phyloP scores from a whole-genome alignment of 2,113 vertebrate genomes.

The Oostethus manadensis region DNA sequence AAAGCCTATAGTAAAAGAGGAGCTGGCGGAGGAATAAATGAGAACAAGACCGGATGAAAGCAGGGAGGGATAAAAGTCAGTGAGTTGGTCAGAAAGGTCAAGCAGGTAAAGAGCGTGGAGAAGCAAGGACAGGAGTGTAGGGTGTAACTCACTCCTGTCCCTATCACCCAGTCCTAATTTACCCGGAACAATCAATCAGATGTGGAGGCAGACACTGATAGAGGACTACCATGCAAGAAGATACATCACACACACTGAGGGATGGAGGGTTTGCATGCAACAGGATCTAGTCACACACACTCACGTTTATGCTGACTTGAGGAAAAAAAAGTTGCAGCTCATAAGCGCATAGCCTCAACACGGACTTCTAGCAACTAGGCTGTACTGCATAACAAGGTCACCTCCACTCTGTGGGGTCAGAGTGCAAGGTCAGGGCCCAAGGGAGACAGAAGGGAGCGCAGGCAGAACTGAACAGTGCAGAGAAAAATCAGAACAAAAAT shows the following conservation, averaged over 20 bases:
- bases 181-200: slow-evolving; percentile 79
- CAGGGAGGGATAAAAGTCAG: slow-evolving; percentile 29
- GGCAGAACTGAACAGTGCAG: slow-evolving; percentile 38
- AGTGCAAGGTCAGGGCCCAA: slow-evolving; percentile 49
- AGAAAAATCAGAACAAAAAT: slow-evolving; percentile 1
- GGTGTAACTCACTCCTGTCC: slow-evolving; percentile 71
- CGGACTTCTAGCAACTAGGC: slow-evolving; percentile 63
- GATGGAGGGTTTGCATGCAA: slow-evolving; percentile 66
- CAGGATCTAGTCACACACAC: slow-evolving; percentile 62
- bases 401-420: slow-evolving; percentile 50
- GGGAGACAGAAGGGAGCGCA: slow-evolving; percentile 41
- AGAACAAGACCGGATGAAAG: slow-evolving; percentile 15
- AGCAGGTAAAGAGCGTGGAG: slow-evolving; percentile 45
- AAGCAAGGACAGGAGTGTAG: slow-evolving; percentile 65
- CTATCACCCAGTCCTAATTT: slow-evolving; percentile 71
- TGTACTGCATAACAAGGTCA: slow-evolving; percentile 61
- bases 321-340: slow-evolving; percentile 66
- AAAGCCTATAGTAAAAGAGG: background rate
- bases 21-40: background rate
- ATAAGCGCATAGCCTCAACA: slow-evolving; percentile 67
- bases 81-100: slow-evolving; percentile 22
- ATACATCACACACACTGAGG: slow-evolving; percentile 52
- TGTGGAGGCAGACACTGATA: slow-evolving; percentile 74
- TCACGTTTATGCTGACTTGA: slow-evolving; percentile 70
- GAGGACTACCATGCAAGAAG: slow-evolving; percentile 71